Evolutionary conservation across 1,140 invertebrate species (phyloP).

Genomic region (Neotoxoptera formosana): DNA sequence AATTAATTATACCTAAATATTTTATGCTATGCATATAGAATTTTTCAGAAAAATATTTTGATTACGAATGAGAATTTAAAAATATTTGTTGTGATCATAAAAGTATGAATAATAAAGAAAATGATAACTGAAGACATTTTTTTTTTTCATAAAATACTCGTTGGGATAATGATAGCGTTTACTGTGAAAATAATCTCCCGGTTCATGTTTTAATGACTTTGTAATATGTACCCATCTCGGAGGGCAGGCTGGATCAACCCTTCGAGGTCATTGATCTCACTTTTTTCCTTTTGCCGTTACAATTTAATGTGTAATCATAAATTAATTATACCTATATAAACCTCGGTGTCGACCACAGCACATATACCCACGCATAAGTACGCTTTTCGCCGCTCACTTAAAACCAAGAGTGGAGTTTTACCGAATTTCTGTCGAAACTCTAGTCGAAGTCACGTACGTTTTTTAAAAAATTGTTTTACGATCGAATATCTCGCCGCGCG

Average conservation of each 20-base stretch:
- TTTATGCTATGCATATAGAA: too few relatives aligned
- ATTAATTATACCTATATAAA: neutral
- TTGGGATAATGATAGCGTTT: neutral
- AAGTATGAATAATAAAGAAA: too few relatives aligned
- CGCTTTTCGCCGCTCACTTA: neutral
- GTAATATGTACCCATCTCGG: neutral
- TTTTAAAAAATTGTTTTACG: neutral
- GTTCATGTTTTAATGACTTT: neutral
- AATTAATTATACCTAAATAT: too few relatives aligned
- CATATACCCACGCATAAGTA: neutral
- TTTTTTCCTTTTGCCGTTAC: neutral
- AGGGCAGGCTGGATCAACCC: neutral
- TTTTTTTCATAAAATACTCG: neutral
- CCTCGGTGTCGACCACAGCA: neutral
- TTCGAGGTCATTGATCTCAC: neutral
- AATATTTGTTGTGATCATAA: too few relatives aligned
- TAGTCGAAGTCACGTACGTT: neutral
- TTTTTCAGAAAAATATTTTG: too few relatives aligned
- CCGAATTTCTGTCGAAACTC: neutral
- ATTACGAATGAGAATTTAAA: too few relatives aligned
- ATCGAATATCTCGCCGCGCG: neutral
- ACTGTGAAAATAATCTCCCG: neutral
- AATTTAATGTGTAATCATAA: neutral
- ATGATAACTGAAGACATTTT: neutral
- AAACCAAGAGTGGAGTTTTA: neutral